Evolutionary conservation across 53 echinoderm and acorn worm species (phyloP).

Genomic region (Crossaster papposus): DNA sequence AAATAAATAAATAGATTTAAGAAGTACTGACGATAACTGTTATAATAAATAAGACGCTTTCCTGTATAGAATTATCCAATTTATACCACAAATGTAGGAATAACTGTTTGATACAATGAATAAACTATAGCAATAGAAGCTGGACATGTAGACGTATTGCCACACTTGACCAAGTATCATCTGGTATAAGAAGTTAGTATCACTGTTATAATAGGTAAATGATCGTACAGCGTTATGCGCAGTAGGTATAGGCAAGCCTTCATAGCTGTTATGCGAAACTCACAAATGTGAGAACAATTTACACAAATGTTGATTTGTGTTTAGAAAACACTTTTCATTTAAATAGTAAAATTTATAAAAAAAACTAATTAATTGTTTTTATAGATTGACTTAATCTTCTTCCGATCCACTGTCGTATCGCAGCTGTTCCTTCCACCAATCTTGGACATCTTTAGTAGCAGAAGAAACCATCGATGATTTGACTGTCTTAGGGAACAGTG

Average conservation of each 20-base stretch:
- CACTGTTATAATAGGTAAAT: no score
- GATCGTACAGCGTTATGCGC: no score
- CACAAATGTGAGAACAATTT: no score
- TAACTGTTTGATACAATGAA: not conserved
- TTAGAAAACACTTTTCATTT: no score
- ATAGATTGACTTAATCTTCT: conserved; percentile 66
- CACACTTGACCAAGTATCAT: no score
- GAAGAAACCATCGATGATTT: conserved; percentile 70
- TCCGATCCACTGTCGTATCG: conserved; percentile 97
- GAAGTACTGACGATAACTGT: not conserved
- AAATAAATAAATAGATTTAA: not conserved
- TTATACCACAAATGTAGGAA: not conserved
- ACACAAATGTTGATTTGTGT: no score
- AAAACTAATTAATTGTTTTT: not conserved
- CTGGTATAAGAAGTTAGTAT: no score
- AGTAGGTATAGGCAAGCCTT: no score
- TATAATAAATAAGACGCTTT: not conserved
- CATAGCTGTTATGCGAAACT: no score
- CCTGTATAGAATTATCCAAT: not conserved
- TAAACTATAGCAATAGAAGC: not conserved
- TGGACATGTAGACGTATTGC: not conserved
- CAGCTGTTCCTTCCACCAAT: conserved; percentile 99
- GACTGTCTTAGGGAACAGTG: conserved; percentile 81
- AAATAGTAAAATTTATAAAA: not conserved
- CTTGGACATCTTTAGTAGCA: conserved; percentile 91